Evolutionary conservation across 1,140 invertebrate genomes (phyloP), one percentile per base, ranked within the genome.

Genomic region (Antheraea pernyi): DNA sequence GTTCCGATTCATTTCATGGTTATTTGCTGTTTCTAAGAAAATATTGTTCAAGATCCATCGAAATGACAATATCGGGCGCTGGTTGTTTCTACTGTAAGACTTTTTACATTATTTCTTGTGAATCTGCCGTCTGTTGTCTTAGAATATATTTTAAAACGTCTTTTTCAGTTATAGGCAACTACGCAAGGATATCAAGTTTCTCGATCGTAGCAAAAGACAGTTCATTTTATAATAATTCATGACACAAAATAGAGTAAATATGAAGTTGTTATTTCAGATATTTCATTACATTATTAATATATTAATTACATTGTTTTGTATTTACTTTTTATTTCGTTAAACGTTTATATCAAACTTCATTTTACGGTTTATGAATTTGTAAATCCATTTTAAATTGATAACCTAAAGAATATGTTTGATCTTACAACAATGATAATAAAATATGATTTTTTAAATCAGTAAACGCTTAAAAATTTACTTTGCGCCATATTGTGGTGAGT

Each of bases 1-100:
- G 72, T 79, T 75, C 75, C 69, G 73, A 53, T 73, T 81, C 72
- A 78, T 84, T 82, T 84, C 79, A 78, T 78, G 80, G 73, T 71
- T 76, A 82, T 79, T 82, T 78, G 60, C 75, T 46, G 30, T 60
- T 65, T 60, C 59, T 19, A 65, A 48, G 65, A 75, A 67, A 53
- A 72, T 72, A 74, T 76, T 69, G 63, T 63, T 69, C 71, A 66
- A 70, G 73, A 65, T 73, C 46, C 61, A 53, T n/a, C 13, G 46
- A 53, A 53, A 53, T 53, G 46, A 53, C 46, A 53, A 53, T 53
- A 42, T 36, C 48, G 59, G 59, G 16, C 46, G 16, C 16, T 53
- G 46, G 8, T 42, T 11, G 7, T 53, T 16, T 6, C 0, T 53
- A 53, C 16, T n/a, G 10, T 13, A 6, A 53, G 46, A 16, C 6